phyloP scores from a whole-genome alignment of 2,113 vertebrate species.

The Hyperopisus bebe region DNA sequence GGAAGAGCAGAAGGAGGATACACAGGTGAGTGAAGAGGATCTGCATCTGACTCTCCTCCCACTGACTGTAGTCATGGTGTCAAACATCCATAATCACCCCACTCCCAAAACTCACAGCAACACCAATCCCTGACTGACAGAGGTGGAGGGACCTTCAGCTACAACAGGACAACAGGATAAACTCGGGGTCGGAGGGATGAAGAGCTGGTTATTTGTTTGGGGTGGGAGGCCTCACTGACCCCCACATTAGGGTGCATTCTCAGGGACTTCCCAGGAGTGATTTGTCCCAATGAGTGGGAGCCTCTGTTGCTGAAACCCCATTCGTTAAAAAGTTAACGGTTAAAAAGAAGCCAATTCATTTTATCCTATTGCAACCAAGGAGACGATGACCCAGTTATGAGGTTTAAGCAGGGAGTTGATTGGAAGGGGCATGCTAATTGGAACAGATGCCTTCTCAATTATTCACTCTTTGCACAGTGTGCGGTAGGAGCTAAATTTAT shows the following conservation, averaged over 20 bases:
- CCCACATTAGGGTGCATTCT: neutral
- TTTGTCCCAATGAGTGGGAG: neutral
- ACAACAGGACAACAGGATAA: neutral
- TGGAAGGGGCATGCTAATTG: conserved; percentile 73
- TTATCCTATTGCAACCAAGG: conserved; percentile 33
- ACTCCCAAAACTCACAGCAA: neutral
- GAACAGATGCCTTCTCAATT: conserved; percentile 77
- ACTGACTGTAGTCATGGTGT: neutral
- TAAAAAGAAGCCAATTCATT: conserved; percentile 39
- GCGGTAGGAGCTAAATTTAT: conserved; percentile 64
- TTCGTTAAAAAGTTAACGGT: conserved; percentile 38
- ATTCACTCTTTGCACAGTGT: conserved; percentile 68
- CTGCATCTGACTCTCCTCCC: neutral
- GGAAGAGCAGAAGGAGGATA: neutral
- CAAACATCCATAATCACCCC: neutral
- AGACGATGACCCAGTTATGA: conserved; percentile 68
- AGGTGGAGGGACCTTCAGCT: neutral
- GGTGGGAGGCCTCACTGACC: neutral
- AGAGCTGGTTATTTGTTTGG: neutral
- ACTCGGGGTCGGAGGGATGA: no score
- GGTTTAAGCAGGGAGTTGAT: conserved; percentile 73
- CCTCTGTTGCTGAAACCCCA: conserved; percentile 28
- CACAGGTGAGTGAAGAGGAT: neutral
- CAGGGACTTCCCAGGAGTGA: neutral
- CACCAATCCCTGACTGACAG: neutral